Conservation (phyloP, 2,888 invertebrate genomes). For the Cactoblastis cactorum region DNA sequence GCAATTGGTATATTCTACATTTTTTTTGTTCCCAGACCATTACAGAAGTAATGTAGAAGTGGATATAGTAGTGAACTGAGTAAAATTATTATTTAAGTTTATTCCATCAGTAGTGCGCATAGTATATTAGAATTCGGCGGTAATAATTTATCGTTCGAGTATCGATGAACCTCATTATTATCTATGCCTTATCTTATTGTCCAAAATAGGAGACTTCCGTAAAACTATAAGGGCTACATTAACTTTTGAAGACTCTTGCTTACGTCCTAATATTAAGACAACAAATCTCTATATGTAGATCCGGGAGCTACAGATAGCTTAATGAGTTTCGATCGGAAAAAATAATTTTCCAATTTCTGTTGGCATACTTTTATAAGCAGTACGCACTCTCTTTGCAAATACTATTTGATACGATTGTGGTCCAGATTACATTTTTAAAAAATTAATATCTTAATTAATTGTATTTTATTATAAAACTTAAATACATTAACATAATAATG, state of each 20-base stretch:
- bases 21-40: too few relatives aligned
- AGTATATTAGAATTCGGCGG: slow-evolving; percentile 55
- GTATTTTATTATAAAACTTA: neutral
- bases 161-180: slow-evolving; percentile 72
- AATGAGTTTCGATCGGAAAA: slow-evolving; percentile 87
- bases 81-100: slow-evolving; percentile 61
- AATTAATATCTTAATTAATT: neutral
- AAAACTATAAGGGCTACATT: slow-evolving; percentile 60
- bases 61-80: slow-evolving; percentile 47
- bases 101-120: slow-evolving; percentile 55
- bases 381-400: slow-evolving; percentile 84
- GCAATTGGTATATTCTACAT: too few relatives aligned
- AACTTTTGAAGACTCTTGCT: slow-evolving; percentile 65
- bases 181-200: slow-evolving; percentile 66
- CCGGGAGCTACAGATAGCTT: slow-evolving; percentile 84
- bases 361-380: slow-evolving; percentile 90
- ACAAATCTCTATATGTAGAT: slow-evolving; percentile 93
- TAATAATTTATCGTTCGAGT: slow-evolving; percentile 68
- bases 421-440: slow-evolving; percentile 65
- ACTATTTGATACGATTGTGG: slow-evolving; percentile 60
- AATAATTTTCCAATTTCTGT: slow-evolving; percentile 89
- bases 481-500: neutral
- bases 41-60: too few relatives aligned
- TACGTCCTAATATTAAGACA: slow-evolving; percentile 91
- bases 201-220: slow-evolving; percentile 64